Evolutionary conservation across 2,888 invertebrate species (phyloP).

Genomic region (Chesias legatella): DNA sequence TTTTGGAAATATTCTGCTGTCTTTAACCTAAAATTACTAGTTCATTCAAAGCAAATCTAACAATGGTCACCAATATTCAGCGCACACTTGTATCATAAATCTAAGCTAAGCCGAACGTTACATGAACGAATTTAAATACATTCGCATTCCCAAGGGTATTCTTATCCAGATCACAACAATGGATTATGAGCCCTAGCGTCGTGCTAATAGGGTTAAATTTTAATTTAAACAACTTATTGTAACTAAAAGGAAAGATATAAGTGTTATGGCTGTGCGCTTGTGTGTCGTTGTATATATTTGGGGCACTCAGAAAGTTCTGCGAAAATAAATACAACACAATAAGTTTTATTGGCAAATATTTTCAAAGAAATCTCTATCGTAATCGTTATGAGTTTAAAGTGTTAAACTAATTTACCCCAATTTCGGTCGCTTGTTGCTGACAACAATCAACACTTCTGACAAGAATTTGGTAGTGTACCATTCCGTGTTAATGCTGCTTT

Average conservation of each 20-base stretch:
- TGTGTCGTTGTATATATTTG: conserved; percentile 11
- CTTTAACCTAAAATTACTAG: too few relatives aligned
- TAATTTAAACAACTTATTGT: conserved; percentile 2
- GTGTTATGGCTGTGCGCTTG: conserved; percentile 9
- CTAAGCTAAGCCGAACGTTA: conserved; percentile 3
- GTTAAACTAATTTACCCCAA: too few relatives aligned
- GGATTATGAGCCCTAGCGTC: neutral
- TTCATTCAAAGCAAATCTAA: neutral
- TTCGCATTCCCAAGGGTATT: conserved; percentile 3
- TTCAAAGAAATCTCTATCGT: too few relatives aligned
- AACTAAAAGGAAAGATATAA: conserved; percentile 13
- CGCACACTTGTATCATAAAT: conserved; percentile 6
- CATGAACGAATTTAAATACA: conserved; percentile 8
- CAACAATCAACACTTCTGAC: too few relatives aligned
- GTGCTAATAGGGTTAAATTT: neutral
- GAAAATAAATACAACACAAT: too few relatives aligned
- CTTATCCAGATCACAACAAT: conserved; percentile 1
- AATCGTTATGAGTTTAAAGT: too few relatives aligned
- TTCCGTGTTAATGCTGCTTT: too few relatives aligned
- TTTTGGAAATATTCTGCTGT: too few relatives aligned
- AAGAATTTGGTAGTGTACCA: too few relatives aligned
- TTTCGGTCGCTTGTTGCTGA: too few relatives aligned
- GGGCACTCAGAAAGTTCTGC: too few relatives aligned
- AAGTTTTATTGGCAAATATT: too few relatives aligned
- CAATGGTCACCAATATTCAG: neutral